Evolutionary conservation across 2,888 invertebrate species (phyloP), one percentile per base, ranked within the genome.

Genomic region (Drosophila picticornis): DNA sequence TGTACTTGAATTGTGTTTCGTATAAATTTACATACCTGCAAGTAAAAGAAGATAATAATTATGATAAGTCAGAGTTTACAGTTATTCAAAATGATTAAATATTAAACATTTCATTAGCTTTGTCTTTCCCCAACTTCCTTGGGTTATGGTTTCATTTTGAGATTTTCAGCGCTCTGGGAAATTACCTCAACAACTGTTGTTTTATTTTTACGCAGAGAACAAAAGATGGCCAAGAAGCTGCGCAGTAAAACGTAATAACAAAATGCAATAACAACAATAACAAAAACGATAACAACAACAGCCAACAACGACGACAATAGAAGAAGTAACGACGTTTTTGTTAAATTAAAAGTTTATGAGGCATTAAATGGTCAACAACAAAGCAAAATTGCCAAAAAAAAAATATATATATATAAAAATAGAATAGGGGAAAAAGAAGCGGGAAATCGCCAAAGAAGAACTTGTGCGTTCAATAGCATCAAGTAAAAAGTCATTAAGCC

Each of bases 341-440:
- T 90, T 88, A 88, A 88, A 88, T 88, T 88, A 88, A 90, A 90
- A 88, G 76, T 88, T 88, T 90, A 88, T 88, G 87, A 81, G 83
- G 90, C 90, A 88, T 88, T 90, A 83, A 88, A 88, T 88, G 88
- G 82, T 77, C 88, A 88, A 61, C 80, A 83, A 84, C 78, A 87
- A 87, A 81, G 85, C 83, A 74, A 78, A 85, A 82, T 80, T 88
- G 84, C 89, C 84, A 87, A 89, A 89, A 89, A 80, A 63, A 78
- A 72, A 58, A 13, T 48, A 52, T 55, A 63, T 50, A 75, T 65
- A 32, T 46, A 72, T 60, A 75, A 2, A 77, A 63, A 76, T 13
- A 67, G 64, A 50, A 52, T 52, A 32, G 51, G 60, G 50, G 48
- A 19, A 29, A 36, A 22, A 5, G n/a, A 51, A 38, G 31, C 38